Conservation (phyloP, 2,888 invertebrate species). For the Dyspetes luteomarginatus region DNA sequence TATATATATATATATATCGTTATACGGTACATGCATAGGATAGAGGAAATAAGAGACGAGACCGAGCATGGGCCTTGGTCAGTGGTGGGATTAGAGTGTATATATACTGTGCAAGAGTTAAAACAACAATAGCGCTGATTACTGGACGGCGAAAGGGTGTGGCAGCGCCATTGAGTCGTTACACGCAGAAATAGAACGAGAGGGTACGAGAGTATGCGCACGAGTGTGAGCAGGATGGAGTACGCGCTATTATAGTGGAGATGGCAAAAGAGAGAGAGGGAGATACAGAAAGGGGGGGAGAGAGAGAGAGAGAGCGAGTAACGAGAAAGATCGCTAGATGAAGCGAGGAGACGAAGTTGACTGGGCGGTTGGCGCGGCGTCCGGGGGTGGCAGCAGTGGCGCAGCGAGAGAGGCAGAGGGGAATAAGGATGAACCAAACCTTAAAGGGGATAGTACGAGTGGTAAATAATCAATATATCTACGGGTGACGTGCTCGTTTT, state of each 20-base stretch:
- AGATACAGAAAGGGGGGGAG: slow-evolving; percentile 53
- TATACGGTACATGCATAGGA: neutral
- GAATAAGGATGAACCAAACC: slow-evolving; percentile 81
- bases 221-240: slow-evolving; percentile 47
- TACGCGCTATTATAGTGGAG: slow-evolving; percentile 56
- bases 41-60: slow-evolving; percentile 35
- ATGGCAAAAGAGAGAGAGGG: slow-evolving; percentile 56
- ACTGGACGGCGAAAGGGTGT: slow-evolving; percentile 82
- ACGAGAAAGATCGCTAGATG: slow-evolving; percentile 47
- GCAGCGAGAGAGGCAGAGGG: slow-evolving; percentile 45
- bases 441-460: slow-evolving; percentile 82
- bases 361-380: slow-evolving; percentile 45
- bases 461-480: slow-evolving; percentile 82
- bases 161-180: slow-evolving; percentile 83
- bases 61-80: slow-evolving; percentile 20
- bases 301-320: slow-evolving; percentile 51
- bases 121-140: slow-evolving; percentile 83
- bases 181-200: slow-evolving; percentile 80
- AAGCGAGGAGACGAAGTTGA: slow-evolving; percentile 60
- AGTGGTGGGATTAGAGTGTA: slow-evolving; percentile 29
- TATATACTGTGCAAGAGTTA: slow-evolving; percentile 72
- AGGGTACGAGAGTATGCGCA: slow-evolving; percentile 55
- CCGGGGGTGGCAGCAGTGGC: slow-evolving; percentile 54
- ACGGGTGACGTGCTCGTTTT: slow-evolving; percentile 69
- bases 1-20: no score